A percentile compares a stretch with the other conserved stretches of the same genome.
Conservation (phyloP, 1,140 invertebrate species). For the Anagrus nilaparvatae region DNA sequence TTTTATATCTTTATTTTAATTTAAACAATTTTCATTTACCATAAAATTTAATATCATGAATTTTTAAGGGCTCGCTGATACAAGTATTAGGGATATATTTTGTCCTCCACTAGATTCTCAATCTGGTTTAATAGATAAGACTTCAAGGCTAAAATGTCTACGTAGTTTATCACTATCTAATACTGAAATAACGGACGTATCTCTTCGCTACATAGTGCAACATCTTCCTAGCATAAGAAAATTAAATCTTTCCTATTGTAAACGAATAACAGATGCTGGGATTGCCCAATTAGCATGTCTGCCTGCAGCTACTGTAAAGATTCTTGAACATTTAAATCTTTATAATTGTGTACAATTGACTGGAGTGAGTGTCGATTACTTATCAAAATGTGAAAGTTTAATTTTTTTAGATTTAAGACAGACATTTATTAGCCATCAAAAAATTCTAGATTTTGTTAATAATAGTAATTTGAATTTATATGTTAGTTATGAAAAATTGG, state of each 20-base stretch:
- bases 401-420: conserved; percentile 63
- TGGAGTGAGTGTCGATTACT: conserved; percentile 67
- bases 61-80: conserved; percentile 54
- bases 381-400: conserved; percentile 55
- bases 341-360: conserved; percentile 74
- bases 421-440: conserved; percentile 64
- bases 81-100: conserved; percentile 68
- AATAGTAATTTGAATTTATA: conserved; percentile 64
- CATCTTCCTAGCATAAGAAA: conserved; percentile 61
- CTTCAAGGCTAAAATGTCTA: conserved; percentile 68
- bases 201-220: conserved; percentile 69
- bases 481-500: conserved; percentile 64
- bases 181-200: conserved; percentile 81
- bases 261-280: conserved; percentile 77
- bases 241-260: conserved; percentile 75
- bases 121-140: conserved; percentile 71
- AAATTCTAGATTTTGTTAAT: conserved; percentile 66
- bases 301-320: conserved; percentile 47
- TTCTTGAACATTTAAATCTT: conserved; percentile 58
- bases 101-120: conserved; percentile 76
- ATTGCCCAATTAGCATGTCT: conserved; percentile 71
- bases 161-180: conserved; percentile 68
- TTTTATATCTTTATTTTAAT: background rate
- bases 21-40: background rate
- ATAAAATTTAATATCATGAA: background rate